Conservation (phyloP, 2,888 invertebrate species). For the Cerastis leucographa region DNA sequence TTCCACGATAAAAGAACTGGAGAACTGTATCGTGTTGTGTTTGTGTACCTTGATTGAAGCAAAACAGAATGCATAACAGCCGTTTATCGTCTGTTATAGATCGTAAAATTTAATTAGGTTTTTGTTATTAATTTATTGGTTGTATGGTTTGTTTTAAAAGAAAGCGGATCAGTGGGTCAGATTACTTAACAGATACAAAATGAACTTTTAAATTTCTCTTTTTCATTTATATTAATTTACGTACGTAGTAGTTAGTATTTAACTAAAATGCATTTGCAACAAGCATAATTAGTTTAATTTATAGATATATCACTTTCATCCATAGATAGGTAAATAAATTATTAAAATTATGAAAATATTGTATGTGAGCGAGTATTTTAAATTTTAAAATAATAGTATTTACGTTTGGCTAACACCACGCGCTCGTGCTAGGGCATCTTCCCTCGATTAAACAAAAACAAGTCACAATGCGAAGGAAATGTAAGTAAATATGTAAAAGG, state of each 20-base stretch:
- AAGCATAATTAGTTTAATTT: too few species aligned
- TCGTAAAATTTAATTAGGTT: constrained; percentile 29
- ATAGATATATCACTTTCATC: too few species aligned
- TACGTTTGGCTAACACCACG: background rate
- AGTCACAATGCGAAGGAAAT: constrained; percentile 10
- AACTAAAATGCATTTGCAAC: too few species aligned
- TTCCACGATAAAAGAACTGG: background rate
- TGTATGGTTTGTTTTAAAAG: constrained; percentile 7
- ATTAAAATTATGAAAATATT: too few species aligned
- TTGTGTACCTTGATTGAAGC: background rate
- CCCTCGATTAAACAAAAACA: constrained; percentile 24
- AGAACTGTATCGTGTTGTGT: background rate
- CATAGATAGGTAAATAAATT: too few species aligned
- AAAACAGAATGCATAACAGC: constrained; percentile 17
- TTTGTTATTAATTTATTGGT: constrained; percentile 37
- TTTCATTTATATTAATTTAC: background rate
- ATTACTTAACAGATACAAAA: constrained; percentile 16
- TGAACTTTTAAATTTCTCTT: background rate
- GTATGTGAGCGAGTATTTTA: background rate
- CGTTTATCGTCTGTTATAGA: constrained; percentile 7
- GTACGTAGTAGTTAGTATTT: too few species aligned
- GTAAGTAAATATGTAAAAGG: constrained; percentile 18
- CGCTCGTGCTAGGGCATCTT: background rate
- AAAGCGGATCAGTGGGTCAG: constrained; percentile 17
- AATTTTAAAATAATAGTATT: background rate